Percentiles rank a stretch among this genome's conserved stretches.
Evolutionary conservation across 2,888 invertebrate genomes (phyloP).

Genomic region (Lottia scabra): DNA sequence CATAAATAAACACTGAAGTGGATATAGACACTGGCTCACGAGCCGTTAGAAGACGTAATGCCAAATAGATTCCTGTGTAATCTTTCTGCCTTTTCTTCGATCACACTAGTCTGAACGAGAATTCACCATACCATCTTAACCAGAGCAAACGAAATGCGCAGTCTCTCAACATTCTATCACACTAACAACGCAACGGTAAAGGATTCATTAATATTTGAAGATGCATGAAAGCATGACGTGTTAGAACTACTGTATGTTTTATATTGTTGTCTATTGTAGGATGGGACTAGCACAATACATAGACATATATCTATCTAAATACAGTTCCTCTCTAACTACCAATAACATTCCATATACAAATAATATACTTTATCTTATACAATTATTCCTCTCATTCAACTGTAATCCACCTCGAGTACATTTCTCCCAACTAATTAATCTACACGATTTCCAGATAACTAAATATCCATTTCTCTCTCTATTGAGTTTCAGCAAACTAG

Average conservation of each 20-base stretch:
- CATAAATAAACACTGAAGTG: neutral
- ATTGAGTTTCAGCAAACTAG: no score
- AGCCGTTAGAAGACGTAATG: conserved; percentile 3
- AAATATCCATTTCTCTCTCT: no score
- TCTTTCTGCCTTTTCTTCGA: conserved; percentile 7
- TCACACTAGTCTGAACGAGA: neutral
- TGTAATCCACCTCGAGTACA: no score
- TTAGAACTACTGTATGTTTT: neutral
- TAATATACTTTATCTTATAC: no score
- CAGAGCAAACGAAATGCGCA: conserved; percentile 1
- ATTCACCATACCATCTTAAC: conserved; percentile 3
- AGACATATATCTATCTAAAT: no score
- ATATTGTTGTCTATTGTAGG: no score
- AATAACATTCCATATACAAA: no score
- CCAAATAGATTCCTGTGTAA: conserved; percentile 3
- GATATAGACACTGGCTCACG: conserved; percentile 3
- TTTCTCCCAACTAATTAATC: no score
- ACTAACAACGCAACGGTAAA: neutral
- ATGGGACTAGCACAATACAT: no score
- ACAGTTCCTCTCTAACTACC: no score
- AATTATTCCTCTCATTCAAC: no score
- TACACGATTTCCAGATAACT: no score
- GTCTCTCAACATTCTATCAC: neutral
- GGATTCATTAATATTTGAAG: conserved; percentile 3
- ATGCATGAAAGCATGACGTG: neutral